phyloP scores from a whole-genome alignment of 2,797 vertebrate species.

The Arrhamphus sclerolepis region DNA sequence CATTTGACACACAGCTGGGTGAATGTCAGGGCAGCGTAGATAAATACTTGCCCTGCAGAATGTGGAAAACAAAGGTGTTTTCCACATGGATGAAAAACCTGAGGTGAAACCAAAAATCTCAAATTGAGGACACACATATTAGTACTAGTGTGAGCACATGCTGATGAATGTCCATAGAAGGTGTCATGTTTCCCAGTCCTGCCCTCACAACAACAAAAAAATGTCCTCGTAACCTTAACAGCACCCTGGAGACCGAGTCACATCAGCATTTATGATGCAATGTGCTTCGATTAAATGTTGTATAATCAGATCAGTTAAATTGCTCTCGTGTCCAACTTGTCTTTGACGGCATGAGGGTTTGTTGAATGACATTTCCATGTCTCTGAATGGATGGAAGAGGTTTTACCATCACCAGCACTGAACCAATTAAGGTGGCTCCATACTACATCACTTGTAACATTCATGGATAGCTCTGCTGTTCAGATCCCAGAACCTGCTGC shows the following conservation, averaged over 20 bases:
- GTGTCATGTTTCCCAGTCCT: background rate
- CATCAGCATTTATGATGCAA: background rate
- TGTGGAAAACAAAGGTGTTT: slow-evolving; percentile 16
- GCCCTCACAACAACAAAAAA: slow-evolving; percentile 1
- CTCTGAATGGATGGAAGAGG: no score
- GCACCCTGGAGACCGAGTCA: background rate
- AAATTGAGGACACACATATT: slow-evolving; percentile 5
- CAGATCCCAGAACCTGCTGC: no score
- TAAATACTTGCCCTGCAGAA: slow-evolving; percentile 48
- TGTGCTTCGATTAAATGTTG: slow-evolving; percentile 3
- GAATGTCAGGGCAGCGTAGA: slow-evolving; percentile 43
- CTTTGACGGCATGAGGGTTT: background rate
- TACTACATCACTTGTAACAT: no score
- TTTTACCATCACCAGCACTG: no score
- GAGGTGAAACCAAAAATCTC: slow-evolving; percentile 4
- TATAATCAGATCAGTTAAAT: background rate
- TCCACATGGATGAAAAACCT: slow-evolving; percentile 3
- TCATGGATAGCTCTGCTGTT: no score
- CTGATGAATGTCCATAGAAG: slow-evolving; percentile 1
- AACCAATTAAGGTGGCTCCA: no score
- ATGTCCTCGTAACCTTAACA: background rate
- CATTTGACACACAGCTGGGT: slow-evolving; percentile 63
- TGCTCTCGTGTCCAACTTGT: slow-evolving; percentile 7
- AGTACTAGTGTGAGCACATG: no score
- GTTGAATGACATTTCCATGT: background rate